These are phyloP conservation scores for Caenorhabditis afra DNA, from an alignment of 2,888 invertebrate genomes.

Conservation along the genomic window DNA sequence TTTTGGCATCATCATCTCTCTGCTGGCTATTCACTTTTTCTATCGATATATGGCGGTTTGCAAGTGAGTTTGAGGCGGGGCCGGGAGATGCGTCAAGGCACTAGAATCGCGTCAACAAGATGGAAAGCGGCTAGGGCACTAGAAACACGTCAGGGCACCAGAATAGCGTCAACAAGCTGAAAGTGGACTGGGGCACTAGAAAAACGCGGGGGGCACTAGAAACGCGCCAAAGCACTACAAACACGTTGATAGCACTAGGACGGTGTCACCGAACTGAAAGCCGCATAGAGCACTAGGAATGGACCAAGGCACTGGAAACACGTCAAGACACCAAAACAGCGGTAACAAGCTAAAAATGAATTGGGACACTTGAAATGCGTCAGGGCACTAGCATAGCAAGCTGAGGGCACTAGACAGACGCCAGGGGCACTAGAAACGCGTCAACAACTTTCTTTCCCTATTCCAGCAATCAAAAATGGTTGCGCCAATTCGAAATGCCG, in stretches of 20 bases:
- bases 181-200: background rate
- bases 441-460: background rate
- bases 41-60: constrained; percentile 52
- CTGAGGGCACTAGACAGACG: too few species aligned
- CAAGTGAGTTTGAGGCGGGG: constrained; percentile 14
- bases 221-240: too few species aligned
- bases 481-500: constrained; percentile 42
- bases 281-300: too few species aligned
- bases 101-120: too few species aligned
- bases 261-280: too few species aligned
- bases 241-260: too few species aligned
- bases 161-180: too few species aligned
- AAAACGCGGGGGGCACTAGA: background rate
- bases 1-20: constrained; percentile 50
- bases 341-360: too few species aligned
- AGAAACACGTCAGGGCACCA: too few species aligned
- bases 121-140: background rate
- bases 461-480: constrained; percentile 47
- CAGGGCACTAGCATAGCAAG: background rate
- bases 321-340: too few species aligned
- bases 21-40: constrained; percentile 50
- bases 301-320: too few species aligned
- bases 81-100: background rate
- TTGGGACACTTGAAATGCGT: too few species aligned
- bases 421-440: background rate